These are phyloP conservation scores for Steinernema feltiae DNA, from an alignment of 1,140 invertebrate genomes.

Conservation along the genomic window DNA sequence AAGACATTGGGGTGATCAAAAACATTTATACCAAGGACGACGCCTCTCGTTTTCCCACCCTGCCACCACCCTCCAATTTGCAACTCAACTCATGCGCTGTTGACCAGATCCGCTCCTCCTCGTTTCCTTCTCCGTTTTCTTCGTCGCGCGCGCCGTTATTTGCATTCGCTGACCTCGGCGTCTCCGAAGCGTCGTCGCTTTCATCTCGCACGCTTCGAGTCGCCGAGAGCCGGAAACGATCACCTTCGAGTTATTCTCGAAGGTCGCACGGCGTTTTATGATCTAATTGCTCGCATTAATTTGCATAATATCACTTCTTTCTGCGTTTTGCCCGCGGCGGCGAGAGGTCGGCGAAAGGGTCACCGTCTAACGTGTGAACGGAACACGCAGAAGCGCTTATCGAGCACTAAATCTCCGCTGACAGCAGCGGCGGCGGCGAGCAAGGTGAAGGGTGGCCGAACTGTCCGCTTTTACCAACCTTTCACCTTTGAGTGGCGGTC, in stretches of 20 bases:
- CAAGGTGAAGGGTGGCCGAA: too few relatives aligned
- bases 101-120: too few relatives aligned
- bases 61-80: too few relatives aligned
- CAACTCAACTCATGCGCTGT: too few relatives aligned
- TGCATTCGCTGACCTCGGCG: too few relatives aligned
- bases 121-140: too few relatives aligned
- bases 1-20: background rate
- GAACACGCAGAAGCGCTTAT: background rate
- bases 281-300: background rate
- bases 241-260: background rate
- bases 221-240: background rate
- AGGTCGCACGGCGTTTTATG: background rate
- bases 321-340: background rate
- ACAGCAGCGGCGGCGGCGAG: too few relatives aligned
- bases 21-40: background rate
- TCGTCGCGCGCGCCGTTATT: too few relatives aligned
- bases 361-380: background rate
- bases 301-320: background rate
- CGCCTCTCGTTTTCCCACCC: too few relatives aligned
- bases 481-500: background rate
- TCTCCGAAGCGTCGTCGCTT: too few relatives aligned
- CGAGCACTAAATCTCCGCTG: background rate
- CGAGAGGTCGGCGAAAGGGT: background rate
- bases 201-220: too few relatives aligned
- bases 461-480: background rate